Evolutionary conservation across 92 coral and sea anemone genomes (phyloP).

Genomic region (Siderastrea siderea): DNA sequence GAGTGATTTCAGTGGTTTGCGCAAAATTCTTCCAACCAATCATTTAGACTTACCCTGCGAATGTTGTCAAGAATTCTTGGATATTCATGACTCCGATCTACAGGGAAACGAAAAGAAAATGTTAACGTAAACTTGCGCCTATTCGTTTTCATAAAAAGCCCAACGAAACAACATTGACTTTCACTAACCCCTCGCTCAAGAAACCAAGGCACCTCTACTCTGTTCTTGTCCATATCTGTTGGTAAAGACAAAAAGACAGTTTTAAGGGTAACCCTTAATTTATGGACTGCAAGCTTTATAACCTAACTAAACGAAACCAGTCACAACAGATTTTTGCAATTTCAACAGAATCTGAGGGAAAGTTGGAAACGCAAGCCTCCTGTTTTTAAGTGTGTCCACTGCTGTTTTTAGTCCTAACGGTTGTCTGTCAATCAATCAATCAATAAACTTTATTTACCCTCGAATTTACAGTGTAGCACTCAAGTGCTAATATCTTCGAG

Average conservation of each 20-base stretch:
- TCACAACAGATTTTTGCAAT: too few relatives aligned
- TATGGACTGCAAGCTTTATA: not conserved
- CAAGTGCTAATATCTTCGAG: too few relatives aligned
- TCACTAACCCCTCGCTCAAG: conserved; percentile 80
- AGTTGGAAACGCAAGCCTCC: too few relatives aligned
- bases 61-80: conserved; percentile 66
- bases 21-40: not conserved
- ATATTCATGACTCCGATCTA: conserved; percentile 88
- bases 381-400: too few relatives aligned
- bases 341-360: too few relatives aligned
- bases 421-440: too few relatives aligned
- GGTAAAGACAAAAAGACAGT: not conserved
- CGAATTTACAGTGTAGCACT: too few relatives aligned
- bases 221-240: conserved; percentile 73
- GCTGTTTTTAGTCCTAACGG: too few relatives aligned
- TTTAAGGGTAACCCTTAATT: not conserved
- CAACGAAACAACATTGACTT: not conserved
- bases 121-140: not conserved
- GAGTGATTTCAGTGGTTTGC: not conserved
- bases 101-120: not conserved
- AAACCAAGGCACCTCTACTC: conserved; percentile 79
- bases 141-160: not conserved
- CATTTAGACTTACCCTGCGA: conserved; percentile 77
- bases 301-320: not conserved
- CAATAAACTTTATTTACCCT: too few relatives aligned